Percentiles rank a stretch among this genome's conserved stretches.
phyloP scores from a whole-genome alignment of 2,888 invertebrate species.

The Oxycera nigricornis region DNA sequence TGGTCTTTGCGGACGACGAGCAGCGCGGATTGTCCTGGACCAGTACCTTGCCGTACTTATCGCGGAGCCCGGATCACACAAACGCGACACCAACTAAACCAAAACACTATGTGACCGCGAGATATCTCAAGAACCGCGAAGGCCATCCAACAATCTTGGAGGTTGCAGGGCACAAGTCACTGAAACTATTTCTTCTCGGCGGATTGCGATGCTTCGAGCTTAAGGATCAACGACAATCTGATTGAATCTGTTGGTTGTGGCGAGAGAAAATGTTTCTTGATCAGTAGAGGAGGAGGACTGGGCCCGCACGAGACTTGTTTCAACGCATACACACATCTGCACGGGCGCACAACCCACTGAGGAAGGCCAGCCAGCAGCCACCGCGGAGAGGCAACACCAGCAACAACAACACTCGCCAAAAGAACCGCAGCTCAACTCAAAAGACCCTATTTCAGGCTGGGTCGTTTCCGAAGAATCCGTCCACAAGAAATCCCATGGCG shows the following conservation, averaged over 20 bases:
- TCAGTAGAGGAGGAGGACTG: slow-evolving; percentile 24
- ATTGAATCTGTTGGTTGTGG: slow-evolving; percentile 44
- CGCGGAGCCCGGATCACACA: not conserved
- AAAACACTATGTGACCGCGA: not conserved
- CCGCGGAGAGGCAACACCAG: not conserved
- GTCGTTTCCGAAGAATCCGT: slow-evolving; percentile 26
- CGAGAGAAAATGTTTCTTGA: slow-evolving; percentile 44
- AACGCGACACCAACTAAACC: not conserved
- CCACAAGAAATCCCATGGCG: slow-evolving; percentile 8
- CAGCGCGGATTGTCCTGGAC: not conserved
- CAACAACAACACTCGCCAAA: not conserved
- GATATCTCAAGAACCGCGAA: not conserved
- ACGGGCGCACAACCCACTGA: not conserved
- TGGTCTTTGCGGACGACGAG: not conserved
- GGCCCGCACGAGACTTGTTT: slow-evolving; percentile 27
- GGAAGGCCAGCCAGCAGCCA: not conserved
- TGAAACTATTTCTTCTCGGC: slow-evolving; percentile 15
- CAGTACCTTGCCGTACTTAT: not conserved
- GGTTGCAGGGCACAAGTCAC: slow-evolving; percentile 12
- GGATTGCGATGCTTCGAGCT: slow-evolving; percentile 44
- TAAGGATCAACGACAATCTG: slow-evolving; percentile 52
- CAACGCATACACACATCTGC: not conserved
- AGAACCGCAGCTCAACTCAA: not conserved
- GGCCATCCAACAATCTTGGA: not conserved
- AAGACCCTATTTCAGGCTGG: slow-evolving; percentile 23